A percentile compares a stretch with the other conserved stretches of the same genome.
Conservation (phyloP, 2,888 invertebrate genomes). For the Drosophila phalerata region DNA sequence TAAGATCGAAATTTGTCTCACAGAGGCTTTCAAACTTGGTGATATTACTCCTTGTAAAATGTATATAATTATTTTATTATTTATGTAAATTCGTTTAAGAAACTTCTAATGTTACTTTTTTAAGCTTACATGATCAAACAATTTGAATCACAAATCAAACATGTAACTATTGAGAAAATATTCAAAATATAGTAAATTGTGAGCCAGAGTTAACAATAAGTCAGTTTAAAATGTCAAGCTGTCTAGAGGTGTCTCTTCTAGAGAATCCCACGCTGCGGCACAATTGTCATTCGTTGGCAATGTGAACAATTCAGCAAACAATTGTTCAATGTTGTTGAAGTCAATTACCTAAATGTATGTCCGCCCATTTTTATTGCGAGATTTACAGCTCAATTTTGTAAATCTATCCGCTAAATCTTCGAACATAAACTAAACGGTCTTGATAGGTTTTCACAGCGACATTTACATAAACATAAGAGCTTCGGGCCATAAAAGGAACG, state of each 20-base stretch:
- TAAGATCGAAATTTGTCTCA: too few species aligned
- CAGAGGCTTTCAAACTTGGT: too few species aligned
- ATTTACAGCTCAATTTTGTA: conserved; percentile 83
- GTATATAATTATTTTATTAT: conserved; percentile 3
- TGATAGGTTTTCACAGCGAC: conserved; percentile 70
- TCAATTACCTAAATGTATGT: conserved; percentile 78
- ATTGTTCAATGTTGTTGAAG: conserved; percentile 42
- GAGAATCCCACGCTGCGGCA: conserved; percentile 36
- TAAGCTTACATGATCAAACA: conserved; percentile 11
- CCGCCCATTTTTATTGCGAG: conserved; percentile 69
- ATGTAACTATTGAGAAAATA: background rate
- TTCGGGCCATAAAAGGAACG: conserved; percentile 54
- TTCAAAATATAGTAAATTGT: conserved; percentile 16
- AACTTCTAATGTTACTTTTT: background rate
- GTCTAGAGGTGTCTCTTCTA: conserved; percentile 12
- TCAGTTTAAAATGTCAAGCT: conserved; percentile 21
- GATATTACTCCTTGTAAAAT: background rate
- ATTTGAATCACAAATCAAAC: background rate
- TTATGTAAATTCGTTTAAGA: conserved; percentile 31
- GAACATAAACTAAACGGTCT: conserved; percentile 71
- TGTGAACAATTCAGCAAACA: conserved; percentile 36
- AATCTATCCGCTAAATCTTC: conserved; percentile 55
- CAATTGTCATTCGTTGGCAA: conserved; percentile 32
- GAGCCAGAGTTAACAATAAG: conserved; percentile 27
- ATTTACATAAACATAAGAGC: conserved; percentile 39